These are phyloP conservation scores for Bos indicus DNA, from an alignment of 2,113 vertebrate genomes.

Conservation along the genomic window DNA sequence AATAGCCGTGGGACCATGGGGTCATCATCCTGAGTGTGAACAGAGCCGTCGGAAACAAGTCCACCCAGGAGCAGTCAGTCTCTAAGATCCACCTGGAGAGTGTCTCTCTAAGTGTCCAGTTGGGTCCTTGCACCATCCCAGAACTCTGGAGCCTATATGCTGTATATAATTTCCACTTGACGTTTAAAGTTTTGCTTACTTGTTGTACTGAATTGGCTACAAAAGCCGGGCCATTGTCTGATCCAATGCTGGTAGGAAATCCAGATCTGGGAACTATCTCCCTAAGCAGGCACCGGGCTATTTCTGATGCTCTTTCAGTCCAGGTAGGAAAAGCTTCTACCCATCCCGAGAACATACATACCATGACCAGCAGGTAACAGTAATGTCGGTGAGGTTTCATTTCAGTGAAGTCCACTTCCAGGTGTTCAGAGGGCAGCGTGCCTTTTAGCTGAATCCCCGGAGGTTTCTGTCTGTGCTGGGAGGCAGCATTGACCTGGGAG, in stretches of 20 bases:
- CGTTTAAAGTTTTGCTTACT: background rate
- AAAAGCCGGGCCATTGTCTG: accelerated
- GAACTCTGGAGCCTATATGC: background rate
- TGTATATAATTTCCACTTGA: background rate
- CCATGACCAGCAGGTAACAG: background rate
- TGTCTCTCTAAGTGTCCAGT: background rate
- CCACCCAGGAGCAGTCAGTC: background rate
- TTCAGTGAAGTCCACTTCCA: background rate
- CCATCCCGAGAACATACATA: accelerated
- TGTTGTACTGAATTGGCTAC: background rate
- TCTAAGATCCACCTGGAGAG: background rate
- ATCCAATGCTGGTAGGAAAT: background rate
- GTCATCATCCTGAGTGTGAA: background rate
- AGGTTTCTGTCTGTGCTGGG: background rate
- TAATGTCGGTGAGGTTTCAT: background rate
- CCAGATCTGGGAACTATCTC: background rate
- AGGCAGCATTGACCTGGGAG: background rate
- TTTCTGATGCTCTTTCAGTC: background rate
- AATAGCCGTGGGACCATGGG: background rate
- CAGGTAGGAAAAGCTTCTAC: background rate
- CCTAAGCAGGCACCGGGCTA: background rate
- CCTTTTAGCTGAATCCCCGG: background rate
- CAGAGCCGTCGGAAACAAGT: background rate
- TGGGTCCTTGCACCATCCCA: background rate
- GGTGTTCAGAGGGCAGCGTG: accelerated